Base-by-base conservation (phyloP, 2,888 invertebrate genomes). In the Dromius quadrimaculatus region DNA sequence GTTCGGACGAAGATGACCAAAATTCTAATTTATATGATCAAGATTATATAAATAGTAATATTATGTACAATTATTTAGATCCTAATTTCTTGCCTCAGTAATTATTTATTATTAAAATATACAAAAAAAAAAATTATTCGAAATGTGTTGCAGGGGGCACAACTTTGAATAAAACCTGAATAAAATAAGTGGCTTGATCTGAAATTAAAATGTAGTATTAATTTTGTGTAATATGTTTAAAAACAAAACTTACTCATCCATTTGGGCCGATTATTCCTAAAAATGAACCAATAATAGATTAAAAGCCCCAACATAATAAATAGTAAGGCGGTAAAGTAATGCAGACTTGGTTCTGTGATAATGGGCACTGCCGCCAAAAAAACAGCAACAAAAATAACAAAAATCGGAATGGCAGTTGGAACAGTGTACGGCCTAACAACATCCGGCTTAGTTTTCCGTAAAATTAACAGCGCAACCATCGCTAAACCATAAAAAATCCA, bases 401-500 rank as follows among this genome's bases (percentile, higher is more conserved):
- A 20, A 62, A 70, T 64, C 32, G 45, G 45, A 57, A 57, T 45
- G 47, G 32, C 38, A 43, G 8, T 11, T 1, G 2, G 1, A 11
- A 87, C 88, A 79, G 88, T 87, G 77, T 93, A 94, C 0, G 93
- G 93, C 70, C 94, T 84, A 0, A 85, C 86, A 19, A 85, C 87
- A 71, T 90, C 81, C 2, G 89, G 87, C 78, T 88, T 89, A 0
- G 91, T 93, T 76, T 81, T 88, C 50, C 94, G 82, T 77, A 95
- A 83, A 0, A 93, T 87, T 32, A 95, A 80, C 13, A 95, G 83
- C 0, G 93, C 89, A 0, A 92, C 85, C 90, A 94, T 92, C 0
- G 93, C 92, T 0, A 89, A 81, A 0, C 93, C 94, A 80, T 94
- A 95, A 83, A 93, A 93, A 72, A 93, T 87, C 94, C 94, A 95